These are phyloP conservation scores for Mamestra brassicae DNA, from an alignment of 2,888 invertebrate species.

Conservation along the genomic window DNA sequence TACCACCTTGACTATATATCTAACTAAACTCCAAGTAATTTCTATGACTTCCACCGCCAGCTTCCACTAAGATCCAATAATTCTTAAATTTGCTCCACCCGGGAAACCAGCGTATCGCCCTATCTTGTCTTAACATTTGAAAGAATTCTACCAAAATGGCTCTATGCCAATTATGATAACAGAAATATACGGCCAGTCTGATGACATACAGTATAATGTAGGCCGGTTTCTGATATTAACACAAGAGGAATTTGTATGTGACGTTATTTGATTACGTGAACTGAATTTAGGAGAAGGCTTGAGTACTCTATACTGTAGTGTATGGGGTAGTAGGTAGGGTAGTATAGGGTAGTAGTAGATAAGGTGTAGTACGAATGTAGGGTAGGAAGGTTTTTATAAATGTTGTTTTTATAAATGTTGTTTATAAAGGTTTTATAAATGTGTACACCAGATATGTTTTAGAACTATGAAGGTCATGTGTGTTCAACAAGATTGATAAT, in stretches of 20 bases:
- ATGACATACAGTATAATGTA: conserved; percentile 46
- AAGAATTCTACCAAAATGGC: conserved; percentile 60
- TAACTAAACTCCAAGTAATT: not conserved
- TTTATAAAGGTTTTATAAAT: not conserved
- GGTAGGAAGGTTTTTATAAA: too few relatives aligned
- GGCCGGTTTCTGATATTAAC: conserved; percentile 46
- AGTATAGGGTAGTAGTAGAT: too few relatives aligned
- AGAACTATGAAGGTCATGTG: not conserved
- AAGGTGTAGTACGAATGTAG: too few relatives aligned
- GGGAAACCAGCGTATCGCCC: conserved; percentile 44
- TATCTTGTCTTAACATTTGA: conserved; percentile 53
- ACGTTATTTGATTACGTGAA: conserved; percentile 58
- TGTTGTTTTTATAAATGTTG: conserved; percentile 12
- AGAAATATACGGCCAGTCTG: conserved; percentile 52
- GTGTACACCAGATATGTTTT: not conserved
- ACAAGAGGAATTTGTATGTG: conserved; percentile 54
- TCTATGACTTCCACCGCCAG: not conserved
- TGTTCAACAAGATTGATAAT: not conserved
- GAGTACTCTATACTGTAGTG: not conserved
- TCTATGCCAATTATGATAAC: conserved; percentile 63
- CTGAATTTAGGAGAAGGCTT: conserved; percentile 45
- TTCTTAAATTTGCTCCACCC: conserved; percentile 38
- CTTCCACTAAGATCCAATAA: conserved; percentile 40
- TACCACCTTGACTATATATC: not conserved
- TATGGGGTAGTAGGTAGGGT: too few relatives aligned